Percentiles rank a stretch among this genome's conserved stretches.
Evolutionary conservation across 37 sponge, comb jelly and placozoan genomes (phyloP).

Genomic region (Haliclona indistincta): DNA sequence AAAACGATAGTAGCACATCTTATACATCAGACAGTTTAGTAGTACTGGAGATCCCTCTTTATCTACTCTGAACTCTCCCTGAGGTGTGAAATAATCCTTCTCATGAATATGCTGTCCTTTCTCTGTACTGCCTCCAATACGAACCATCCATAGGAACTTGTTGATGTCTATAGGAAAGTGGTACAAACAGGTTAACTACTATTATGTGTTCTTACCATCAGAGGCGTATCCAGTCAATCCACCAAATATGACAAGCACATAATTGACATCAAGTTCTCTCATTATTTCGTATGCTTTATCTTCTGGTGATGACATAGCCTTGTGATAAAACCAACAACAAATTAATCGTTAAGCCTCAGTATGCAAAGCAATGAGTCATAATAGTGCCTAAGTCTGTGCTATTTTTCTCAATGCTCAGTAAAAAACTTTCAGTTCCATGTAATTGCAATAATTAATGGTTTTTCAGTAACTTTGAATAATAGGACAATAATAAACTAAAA

Average conservation of each 20-base stretch:
- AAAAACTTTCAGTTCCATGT: too few species aligned
- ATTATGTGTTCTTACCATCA: constrained; percentile 68
- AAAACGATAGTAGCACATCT: constrained; percentile 98
- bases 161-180: constrained; percentile 76
- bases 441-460: too few species aligned
- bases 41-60: constrained; percentile 90
- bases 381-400: too few species aligned
- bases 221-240: constrained; percentile 98
- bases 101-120: constrained; percentile 95
- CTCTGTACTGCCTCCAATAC: constrained; percentile 97
- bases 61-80: constrained; percentile 98
- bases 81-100: constrained; percentile 92
- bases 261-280: constrained; percentile 96
- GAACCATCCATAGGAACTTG: constrained; percentile 99
- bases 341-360: too few species aligned
- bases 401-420: too few species aligned
- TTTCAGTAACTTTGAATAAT: too few species aligned
- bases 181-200: background rate
- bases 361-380: too few species aligned
- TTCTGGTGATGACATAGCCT: constrained; percentile 99
- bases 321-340: background rate
- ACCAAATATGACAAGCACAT: constrained; percentile 98
- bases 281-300: constrained; percentile 97
- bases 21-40: constrained; percentile 99
- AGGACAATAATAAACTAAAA: background rate